Conservation (phyloP, 2,797 vertebrate genomes). For the Myotis findleyi region DNA sequence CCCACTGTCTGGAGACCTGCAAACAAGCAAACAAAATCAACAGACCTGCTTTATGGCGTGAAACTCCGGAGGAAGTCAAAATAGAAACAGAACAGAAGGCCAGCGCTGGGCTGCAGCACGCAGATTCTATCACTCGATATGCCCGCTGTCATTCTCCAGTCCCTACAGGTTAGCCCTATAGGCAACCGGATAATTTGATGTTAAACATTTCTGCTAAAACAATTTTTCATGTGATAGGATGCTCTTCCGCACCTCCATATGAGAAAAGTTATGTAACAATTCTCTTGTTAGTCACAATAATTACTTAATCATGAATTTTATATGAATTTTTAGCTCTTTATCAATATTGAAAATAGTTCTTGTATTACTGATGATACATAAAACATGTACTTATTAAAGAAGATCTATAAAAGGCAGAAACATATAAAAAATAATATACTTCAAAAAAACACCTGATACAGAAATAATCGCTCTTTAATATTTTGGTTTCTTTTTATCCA, state of each 20-base stretch:
- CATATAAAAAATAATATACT: neutral
- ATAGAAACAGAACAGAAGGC: constrained; percentile 58
- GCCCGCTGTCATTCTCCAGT: neutral
- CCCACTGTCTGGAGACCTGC: constrained; percentile 97
- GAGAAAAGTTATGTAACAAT: neutral
- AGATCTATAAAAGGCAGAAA: constrained; percentile 16
- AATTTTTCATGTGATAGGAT: neutral
- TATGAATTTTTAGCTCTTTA: neutral
- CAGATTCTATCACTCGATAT: neutral
- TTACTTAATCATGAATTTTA: neutral
- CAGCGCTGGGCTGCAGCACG: neutral
- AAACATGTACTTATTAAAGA: constrained; percentile 1
- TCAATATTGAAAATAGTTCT: constrained; percentile 9
- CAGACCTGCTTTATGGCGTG: constrained; percentile 55
- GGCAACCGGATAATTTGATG: neutral
- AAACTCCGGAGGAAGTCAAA: constrained; percentile 59
- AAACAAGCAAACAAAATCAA: constrained; percentile 80
- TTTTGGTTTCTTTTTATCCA: constrained; percentile 25
- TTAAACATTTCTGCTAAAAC: neutral
- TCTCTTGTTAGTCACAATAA: neutral
- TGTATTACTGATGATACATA: neutral
- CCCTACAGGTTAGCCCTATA: neutral
- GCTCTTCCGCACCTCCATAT: neutral
- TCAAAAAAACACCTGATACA: neutral
- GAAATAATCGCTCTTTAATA: constrained; percentile 47